Base-by-base conservation (phyloP, 2,888 invertebrate species). In the Seira sanloemensis region DNA sequence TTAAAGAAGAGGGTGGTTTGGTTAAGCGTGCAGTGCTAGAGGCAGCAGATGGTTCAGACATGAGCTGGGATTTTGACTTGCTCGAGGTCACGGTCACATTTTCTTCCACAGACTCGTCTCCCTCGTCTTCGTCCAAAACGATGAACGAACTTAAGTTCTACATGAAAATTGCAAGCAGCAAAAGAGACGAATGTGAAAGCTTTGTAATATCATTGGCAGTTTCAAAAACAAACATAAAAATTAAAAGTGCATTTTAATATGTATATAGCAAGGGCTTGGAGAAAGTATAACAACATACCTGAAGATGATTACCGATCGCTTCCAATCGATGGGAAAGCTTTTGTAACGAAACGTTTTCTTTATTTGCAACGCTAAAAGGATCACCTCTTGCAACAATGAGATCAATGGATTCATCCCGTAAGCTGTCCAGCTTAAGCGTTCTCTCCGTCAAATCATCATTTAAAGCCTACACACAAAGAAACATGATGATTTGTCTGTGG, bases 381-480 rank as follows among this genome's bases (percentile, higher is more conserved):
- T 89, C 86, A 1, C 87, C 88, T 78, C 87, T 83, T n/a, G 87
- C 78, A 9, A 88, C 85, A 46, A 89, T 86, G 21, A 90, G 83
- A 69, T 90, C 89, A 18, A 89, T 87, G 0, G 89, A 89, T 75
- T 88, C 83, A 37, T 89, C 89, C 26, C 90, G 74, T 25, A 90
- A 81, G n/a, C 82, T 84, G 68, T 90, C 90, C 46, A 90, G 85
- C 21, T 86, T 82, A n/a, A 87, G 86, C 66, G 88, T 86, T 65
- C 87, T 81, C 54, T 89, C 89, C 23, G 85, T 86, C 12, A 90
- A 83, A 27, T 90, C 89, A 25, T 86, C 86, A 69, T 90, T 88
- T 0, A 90, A 81, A 19, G 87, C 88, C 90, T 90, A n/a, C 21
- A n/a, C n/a, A 71, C 1, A 72, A 73, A 21, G 18, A 50, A 75